These are phyloP conservation scores for Monopterus albus DNA, from an alignment of 2,113 vertebrate species.

Conservation along the genomic window DNA sequence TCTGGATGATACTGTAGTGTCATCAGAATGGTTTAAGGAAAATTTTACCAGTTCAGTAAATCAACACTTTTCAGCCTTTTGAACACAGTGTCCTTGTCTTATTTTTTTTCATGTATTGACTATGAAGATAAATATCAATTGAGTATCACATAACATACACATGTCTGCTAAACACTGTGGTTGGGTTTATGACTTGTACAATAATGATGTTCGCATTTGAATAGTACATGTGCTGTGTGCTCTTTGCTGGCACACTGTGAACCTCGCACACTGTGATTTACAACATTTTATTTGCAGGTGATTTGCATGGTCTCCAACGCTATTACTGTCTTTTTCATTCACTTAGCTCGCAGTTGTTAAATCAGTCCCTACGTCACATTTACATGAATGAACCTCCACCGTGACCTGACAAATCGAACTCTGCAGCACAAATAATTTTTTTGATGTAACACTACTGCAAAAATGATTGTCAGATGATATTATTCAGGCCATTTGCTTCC, in stretches of 20 bases:
- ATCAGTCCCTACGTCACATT: constrained; percentile 44
- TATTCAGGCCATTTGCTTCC: constrained; percentile 70
- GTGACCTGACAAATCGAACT: constrained; percentile 55
- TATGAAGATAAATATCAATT: too few relatives aligned
- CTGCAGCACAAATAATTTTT: constrained; percentile 48
- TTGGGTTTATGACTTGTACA: constrained; percentile 53
- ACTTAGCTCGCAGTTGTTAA: constrained; percentile 52
- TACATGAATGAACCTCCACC: constrained; percentile 37
- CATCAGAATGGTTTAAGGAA: too few relatives aligned
- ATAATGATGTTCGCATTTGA: constrained; percentile 48
- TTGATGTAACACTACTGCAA: constrained; percentile 46
- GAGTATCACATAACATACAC: too few relatives aligned
- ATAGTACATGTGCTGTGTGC: constrained; percentile 44
- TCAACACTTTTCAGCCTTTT: too few relatives aligned
- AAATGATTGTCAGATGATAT: constrained; percentile 64
- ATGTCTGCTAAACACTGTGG: constrained; percentile 8
- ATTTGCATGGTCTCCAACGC: constrained; percentile 70
- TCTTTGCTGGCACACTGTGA: constrained; percentile 46
- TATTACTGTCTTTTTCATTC: constrained; percentile 48
- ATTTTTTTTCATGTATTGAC: too few relatives aligned
- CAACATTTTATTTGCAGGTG: constrained; percentile 61
- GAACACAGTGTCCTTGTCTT: too few relatives aligned
- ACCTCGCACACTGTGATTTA: constrained; percentile 63
- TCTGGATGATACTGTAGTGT: too few relatives aligned
- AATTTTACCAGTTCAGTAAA: too few relatives aligned